Percentiles rank a stretch among this genome's conserved stretches.
Evolutionary conservation across 2,113 vertebrate genomes (phyloP).

Genomic region (Polypterus bichir): DNA sequence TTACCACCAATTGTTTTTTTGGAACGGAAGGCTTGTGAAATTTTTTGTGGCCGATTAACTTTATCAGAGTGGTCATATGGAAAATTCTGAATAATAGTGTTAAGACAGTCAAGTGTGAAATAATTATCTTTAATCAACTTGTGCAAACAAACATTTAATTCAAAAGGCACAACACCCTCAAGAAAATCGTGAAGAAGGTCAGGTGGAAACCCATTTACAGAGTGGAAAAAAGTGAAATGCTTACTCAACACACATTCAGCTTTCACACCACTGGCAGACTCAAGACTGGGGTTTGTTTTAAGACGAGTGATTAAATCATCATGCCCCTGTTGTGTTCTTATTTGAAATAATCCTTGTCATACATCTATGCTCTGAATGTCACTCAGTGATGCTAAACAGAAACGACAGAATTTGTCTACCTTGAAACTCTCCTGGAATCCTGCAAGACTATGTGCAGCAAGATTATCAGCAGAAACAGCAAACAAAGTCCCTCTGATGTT

Average conservation of each 20-base stretch:
- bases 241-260: background rate
- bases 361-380: background rate
- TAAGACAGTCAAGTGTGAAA: background rate
- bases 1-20: constrained; percentile 18
- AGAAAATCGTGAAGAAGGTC: background rate
- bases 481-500: too few relatives aligned
- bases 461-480: too few relatives aligned
- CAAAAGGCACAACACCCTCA: background rate
- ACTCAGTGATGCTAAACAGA: background rate
- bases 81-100: background rate
- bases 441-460: background rate
- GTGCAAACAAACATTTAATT: background rate
- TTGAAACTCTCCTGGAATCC: background rate
- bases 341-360: background rate
- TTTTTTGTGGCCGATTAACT: constrained; percentile 6
- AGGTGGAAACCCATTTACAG: background rate
- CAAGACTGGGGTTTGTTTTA: background rate
- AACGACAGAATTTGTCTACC: background rate
- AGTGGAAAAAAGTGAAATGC: background rate
- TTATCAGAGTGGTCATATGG: background rate
- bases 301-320: too few relatives aligned
- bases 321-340: background rate
- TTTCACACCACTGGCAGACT: background rate
- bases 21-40: constrained; percentile 12
- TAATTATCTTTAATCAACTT: background rate